Percentiles rank a stretch among this genome's conserved stretches.
phyloP scores from a whole-genome alignment of 2,113 vertebrate species.

The Nesoenas mayeri region DNA sequence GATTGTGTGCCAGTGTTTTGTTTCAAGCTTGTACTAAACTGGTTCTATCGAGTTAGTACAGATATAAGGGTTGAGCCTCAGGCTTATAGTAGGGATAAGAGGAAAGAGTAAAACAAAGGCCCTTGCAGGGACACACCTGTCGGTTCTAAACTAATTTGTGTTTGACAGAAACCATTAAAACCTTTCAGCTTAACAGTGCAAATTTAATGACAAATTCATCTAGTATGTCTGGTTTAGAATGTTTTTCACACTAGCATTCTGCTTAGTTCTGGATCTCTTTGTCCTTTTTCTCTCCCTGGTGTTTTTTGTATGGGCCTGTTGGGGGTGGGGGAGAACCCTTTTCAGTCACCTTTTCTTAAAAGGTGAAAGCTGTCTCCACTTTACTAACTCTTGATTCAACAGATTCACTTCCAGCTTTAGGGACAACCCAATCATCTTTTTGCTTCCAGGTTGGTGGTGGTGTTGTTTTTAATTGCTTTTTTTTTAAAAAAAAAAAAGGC shows the following conservation, averaged over 20 bases:
- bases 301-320: background rate
- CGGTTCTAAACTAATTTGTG: background rate
- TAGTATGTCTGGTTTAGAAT: background rate
- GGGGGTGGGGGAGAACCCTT: background rate
- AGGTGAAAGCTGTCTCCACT: background rate
- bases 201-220: background rate
- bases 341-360: background rate
- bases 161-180: background rate
- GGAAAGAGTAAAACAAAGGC: background rate
- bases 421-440: background rate
- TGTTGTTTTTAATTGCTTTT: background rate
- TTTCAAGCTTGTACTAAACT: background rate
- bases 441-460: background rate
- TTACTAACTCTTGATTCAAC: background rate
- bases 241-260: background rate
- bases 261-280: background rate
- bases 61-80: background rate
- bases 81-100: background rate
- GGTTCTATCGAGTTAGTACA: background rate
- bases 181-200: background rate
- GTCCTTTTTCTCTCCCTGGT: background rate
- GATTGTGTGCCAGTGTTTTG: background rate
- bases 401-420: background rate
- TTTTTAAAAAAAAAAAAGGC: background rate
- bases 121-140: background rate